A percentile compares a stretch with the other conserved stretches of the same genome.
Evolutionary conservation across 2,888 invertebrate genomes (phyloP).

Genomic region (Alloscopus bannaensis): DNA sequence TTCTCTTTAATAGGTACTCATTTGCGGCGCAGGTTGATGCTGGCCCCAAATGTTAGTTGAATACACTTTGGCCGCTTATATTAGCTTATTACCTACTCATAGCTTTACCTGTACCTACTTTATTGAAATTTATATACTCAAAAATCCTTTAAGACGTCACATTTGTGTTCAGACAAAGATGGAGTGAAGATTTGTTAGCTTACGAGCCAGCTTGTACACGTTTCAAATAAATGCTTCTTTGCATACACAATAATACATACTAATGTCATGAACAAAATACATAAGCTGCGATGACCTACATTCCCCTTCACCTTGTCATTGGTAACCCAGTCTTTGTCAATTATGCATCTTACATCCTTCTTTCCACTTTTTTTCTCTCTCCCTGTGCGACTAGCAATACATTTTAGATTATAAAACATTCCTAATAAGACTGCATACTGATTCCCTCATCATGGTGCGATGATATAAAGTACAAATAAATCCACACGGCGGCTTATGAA

Average conservation of each 20-base stretch:
- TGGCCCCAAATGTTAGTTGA: too few species aligned
- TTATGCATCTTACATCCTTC: conserved; percentile 62
- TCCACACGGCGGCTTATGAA: neutral
- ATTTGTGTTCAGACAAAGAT: conserved; percentile 48
- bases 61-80: too few species aligned
- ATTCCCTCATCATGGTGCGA: conserved; percentile 5
- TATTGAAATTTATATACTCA: neutral
- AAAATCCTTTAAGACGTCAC: conserved; percentile 28
- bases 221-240: conserved; percentile 41
- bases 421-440: neutral
- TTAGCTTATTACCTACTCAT: too few species aligned
- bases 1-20: conserved; percentile 10
- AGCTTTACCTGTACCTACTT: too few species aligned
- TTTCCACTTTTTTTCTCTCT: conserved; percentile 24
- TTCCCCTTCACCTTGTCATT: conserved; percentile 65
- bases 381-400: neutral
- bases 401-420: neutral
- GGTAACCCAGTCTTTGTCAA: conserved; percentile 66
- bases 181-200: conserved; percentile 29
- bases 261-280: conserved; percentile 24
- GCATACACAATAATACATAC: conserved; percentile 34
- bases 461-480: conserved; percentile 26
- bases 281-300: conserved; percentile 61
- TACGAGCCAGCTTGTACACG: conserved; percentile 27
- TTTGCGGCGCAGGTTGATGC: neutral